These are phyloP conservation scores for Alcis repandata DNA, from an alignment of 2,888 invertebrate species.

Conservation along the genomic window DNA sequence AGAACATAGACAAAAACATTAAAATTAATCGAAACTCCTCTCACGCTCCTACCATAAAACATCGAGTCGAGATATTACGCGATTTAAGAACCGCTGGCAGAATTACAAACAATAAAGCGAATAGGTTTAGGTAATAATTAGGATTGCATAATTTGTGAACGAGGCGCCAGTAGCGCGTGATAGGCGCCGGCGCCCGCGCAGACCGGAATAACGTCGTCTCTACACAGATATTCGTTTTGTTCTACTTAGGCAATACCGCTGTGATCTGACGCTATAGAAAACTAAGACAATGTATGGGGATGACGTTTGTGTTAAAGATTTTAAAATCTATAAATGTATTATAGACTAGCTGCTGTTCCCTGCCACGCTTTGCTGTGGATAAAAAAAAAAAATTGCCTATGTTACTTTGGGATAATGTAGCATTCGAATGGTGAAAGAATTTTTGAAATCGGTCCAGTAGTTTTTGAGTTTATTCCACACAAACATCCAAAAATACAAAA, in stretches of 20 bases:
- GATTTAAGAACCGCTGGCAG: slow-evolving; percentile 33
- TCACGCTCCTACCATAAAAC: slow-evolving; percentile 33
- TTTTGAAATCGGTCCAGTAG: no score
- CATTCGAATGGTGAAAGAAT: no score
- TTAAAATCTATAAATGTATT: no score
- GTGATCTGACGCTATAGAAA: no score
- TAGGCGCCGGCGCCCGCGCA: slow-evolving; percentile 52
- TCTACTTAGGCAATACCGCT: neutral
- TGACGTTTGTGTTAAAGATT: no score
- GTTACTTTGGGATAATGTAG: no score
- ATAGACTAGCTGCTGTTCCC: no score
- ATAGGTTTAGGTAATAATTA: slow-evolving; percentile 44
- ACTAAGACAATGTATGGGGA: no score
- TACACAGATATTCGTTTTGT: slow-evolving; percentile 6
- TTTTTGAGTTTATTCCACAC: no score
- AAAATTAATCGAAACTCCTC: slow-evolving; percentile 15
- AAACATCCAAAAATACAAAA: no score
- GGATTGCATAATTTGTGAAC: slow-evolving; percentile 57
- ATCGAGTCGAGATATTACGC: slow-evolving; percentile 18
- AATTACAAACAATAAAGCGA: slow-evolving; percentile 44
- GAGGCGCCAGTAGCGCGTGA: slow-evolving; percentile 37
- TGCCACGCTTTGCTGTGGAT: no score
- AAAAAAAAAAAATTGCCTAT: no score
- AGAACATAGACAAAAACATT: slow-evolving; percentile 12
- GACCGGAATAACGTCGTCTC: slow-evolving; percentile 25